Percentiles rank a stretch among this genome's conserved stretches.
These are phyloP conservation scores for Australoheros scitulus DNA, from an alignment of 2,113 vertebrate species.

Conservation along the genomic window DNA sequence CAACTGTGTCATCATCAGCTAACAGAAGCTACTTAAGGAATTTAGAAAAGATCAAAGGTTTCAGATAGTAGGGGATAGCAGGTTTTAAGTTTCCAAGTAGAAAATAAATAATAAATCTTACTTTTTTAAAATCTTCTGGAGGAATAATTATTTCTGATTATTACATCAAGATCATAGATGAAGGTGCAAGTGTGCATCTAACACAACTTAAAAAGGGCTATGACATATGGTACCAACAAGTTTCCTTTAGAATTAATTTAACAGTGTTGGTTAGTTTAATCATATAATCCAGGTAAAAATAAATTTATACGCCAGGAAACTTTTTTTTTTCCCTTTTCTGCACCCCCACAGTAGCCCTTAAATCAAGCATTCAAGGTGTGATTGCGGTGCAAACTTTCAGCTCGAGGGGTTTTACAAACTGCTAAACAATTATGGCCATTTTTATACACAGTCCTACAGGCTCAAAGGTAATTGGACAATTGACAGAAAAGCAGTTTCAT, in stretches of 20 bases:
- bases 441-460: not conserved
- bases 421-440: not conserved
- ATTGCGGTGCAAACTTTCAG: not conserved
- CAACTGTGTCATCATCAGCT: constrained; percentile 5
- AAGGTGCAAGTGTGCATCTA: no score
- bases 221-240: no score
- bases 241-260: not conserved
- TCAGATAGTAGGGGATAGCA: not conserved
- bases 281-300: not conserved
- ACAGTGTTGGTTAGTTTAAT: no score
- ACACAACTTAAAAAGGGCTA: no score
- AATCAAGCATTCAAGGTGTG: not conserved
- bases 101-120: not conserved
- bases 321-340: not conserved
- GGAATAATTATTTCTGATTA: not conserved
- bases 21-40: constrained; percentile 5
- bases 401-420: not conserved
- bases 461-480: not conserved
- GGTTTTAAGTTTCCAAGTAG: not conserved
- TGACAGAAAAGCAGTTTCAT: not conserved
- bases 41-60: not conserved
- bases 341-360: no score
- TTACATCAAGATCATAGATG: no score
- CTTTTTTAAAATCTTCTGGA: not conserved
- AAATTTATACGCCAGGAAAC: not conserved